A percentile compares a stretch with the other conserved stretches of the same genome.
Evolutionary conservation across 2,888 invertebrate species (phyloP).

Genomic region (Agriotes lineatus): DNA sequence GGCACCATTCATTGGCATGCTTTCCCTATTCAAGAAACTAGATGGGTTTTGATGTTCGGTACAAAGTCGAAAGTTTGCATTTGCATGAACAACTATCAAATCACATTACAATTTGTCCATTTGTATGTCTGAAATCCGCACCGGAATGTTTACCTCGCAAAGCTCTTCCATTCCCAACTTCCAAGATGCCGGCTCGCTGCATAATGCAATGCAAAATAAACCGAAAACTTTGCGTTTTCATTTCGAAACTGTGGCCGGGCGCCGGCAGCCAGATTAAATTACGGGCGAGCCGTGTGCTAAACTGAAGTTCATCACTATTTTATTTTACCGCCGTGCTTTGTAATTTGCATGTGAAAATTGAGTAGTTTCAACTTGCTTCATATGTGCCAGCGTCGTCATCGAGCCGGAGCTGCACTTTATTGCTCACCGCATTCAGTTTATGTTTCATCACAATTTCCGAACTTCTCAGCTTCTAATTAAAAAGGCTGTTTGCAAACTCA

Average conservation of each 20-base stretch:
- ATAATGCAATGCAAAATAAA: conserved; percentile 32
- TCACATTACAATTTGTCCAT: no score
- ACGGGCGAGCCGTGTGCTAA: conserved; percentile 29
- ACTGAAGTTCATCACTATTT: conserved; percentile 53
- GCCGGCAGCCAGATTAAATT: conserved; percentile 32
- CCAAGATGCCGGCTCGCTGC: not conserved
- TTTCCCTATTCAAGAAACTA: no score
- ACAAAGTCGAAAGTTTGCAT: no score
- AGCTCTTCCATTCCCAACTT: conserved; percentile 1
- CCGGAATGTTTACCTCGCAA: not conserved
- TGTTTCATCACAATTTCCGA: conserved; percentile 29
- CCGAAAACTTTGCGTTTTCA: conserved; percentile 39
- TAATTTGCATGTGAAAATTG: conserved; percentile 57
- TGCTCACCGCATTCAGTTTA: conserved; percentile 26
- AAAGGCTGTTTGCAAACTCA: conserved; percentile 11
- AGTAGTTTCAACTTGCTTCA: conserved; percentile 48
- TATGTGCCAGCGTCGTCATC: conserved; percentile 25
- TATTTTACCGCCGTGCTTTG: conserved; percentile 51
- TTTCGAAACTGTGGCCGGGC: conserved; percentile 32
- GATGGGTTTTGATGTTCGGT: no score
- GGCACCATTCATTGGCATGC: no score
- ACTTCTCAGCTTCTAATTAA: conserved; percentile 24
- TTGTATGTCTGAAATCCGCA: no score
- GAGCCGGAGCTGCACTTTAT: conserved; percentile 29
- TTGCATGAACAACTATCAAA: no score